Evolutionary conservation across 1,140 invertebrate genomes (phyloP), one percentile per base, ranked within the genome.

Genomic region (Tetraneura akinire): DNA sequence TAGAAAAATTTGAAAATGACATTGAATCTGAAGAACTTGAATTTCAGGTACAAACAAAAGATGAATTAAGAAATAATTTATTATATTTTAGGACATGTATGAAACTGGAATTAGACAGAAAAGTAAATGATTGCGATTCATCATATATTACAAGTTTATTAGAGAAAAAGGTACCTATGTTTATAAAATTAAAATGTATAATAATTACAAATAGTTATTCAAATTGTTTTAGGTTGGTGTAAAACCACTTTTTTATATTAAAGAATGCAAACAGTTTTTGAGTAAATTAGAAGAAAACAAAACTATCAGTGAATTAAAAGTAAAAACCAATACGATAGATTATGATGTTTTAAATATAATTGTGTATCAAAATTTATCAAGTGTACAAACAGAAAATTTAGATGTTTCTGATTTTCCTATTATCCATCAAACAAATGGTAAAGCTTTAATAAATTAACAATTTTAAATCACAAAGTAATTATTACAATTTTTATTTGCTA

Each of bases 361-460:
- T 47, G 74, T 78, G 1, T 78, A 45, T 78, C 55, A 78, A 78
- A 78, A 78, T 78, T 78, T 78, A 57, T 78, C 74, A 23, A 62
- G 18, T 42, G 37, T 1, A 18, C 37, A 6, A 60, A 47, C 29
- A 0, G 74, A 78, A 47, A 47, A 78, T 8, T 13, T 6, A 47
- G 55, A 62, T 60, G 18, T 62, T 18, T 62, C 74, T 18, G 55
- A 78, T 62, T 78, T 78, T 18, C 74, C 74, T 45, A 62, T 78
- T 14, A 78, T 78, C 47, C 74, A 62, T 78, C 74, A 62, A 47
- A 60, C 74, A 29, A 62, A 78, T 60, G 74, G 74, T 78, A 78
- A 29, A 49, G 26, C 8, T 18, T 51, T 60, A 0, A 60, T 60
- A 26, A 21, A 21, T 53, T 53, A 21, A 21, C 3, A 42, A 21